These are phyloP conservation scores for Aproaerema taeniolella DNA, from an alignment of 2,888 invertebrate genomes.

Conservation along the genomic window DNA sequence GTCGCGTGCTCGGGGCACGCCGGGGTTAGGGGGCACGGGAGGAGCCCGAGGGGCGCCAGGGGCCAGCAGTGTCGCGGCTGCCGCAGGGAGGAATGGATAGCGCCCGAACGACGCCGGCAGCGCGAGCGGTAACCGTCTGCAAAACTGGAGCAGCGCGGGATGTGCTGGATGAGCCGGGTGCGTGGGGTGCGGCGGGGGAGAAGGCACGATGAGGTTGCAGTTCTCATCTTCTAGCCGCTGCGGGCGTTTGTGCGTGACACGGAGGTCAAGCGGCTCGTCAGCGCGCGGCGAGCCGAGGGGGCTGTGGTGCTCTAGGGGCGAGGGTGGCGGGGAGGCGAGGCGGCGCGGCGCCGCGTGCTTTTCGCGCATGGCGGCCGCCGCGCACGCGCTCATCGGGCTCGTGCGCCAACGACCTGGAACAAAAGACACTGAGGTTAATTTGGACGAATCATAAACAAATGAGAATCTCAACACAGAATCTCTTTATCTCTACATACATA, in stretches of 20 bases:
- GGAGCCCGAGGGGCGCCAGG: slow-evolving; percentile 62
- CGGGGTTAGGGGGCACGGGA: slow-evolving; percentile 58
- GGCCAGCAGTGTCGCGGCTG: slow-evolving; percentile 63
- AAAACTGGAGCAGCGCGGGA: slow-evolving; percentile 70
- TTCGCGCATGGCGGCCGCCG: slow-evolving; percentile 86
- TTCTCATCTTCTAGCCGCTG: slow-evolving; percentile 88
- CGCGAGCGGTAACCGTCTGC: slow-evolving; percentile 63
- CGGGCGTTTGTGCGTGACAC: slow-evolving; percentile 90
- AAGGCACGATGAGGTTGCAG: slow-evolving; percentile 85
- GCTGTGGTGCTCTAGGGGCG: slow-evolving; percentile 66
- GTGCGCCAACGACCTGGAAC: slow-evolving; percentile 74
- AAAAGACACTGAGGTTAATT: slow-evolving; percentile 18
- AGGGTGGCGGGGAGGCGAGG: slow-evolving; percentile 80
- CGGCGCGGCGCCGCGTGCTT: slow-evolving; percentile 95
- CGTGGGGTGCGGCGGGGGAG: slow-evolving; percentile 73
- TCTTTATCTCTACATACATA: too few relatives aligned
- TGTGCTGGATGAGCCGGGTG: slow-evolving; percentile 79
- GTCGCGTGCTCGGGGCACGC: slow-evolving; percentile 85
- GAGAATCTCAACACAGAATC: too few relatives aligned
- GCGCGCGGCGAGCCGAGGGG: slow-evolving; percentile 66
- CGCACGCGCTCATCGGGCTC: slow-evolving; percentile 85
- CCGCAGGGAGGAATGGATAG: slow-evolving; percentile 69
- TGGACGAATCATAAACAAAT: not conserved
- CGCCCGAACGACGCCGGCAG: slow-evolving; percentile 68
- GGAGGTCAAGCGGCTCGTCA: slow-evolving; percentile 92